Evolutionary conservation across 2,888 invertebrate species (phyloP), one percentile per base, ranked within the genome.

Genomic region (Orthosia gracilis): DNA sequence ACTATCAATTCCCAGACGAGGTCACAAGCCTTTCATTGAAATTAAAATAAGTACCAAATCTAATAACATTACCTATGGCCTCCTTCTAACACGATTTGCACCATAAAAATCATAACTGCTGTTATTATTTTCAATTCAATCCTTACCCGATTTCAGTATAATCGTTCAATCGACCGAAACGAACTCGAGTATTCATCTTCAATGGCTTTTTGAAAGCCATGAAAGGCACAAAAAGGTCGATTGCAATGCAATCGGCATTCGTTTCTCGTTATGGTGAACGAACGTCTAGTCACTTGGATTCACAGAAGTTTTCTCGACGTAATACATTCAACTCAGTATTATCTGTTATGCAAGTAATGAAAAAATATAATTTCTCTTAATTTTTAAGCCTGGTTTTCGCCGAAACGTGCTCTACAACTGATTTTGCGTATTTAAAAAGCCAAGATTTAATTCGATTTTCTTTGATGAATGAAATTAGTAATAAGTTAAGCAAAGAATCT

Each of bases 191-290:
- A 23, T 55, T n/a, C 57, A 52, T 64, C 15, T 52, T 71, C 66
- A 67, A 85, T 68, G 55, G 73, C 23, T 82, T 76, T 85, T 74
- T 64, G 63, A 82, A n/a, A 73, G 49, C 69, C 83, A 59, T 74
- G 72, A 73, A 76, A 73, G 63, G 12, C 52, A 66, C 73, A 82
- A 78, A 83, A 73, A 76, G 57, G 54, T 71, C 49, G 50, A 61
- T 70, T 70, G 55, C 55, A 54, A 65, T 77, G 54, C 63, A 77
- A 69, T 62, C 66, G 54, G 62, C 57, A 77, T 69, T 78, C 71
- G 62, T 55, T 69, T 69, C 66, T 63, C 26, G 47, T 67, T 40
- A 18, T 40, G 21, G 62, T 64, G 26, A 81, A 11, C 65, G 18
- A 55, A 67, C 59, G 65, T 72, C 57, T 65, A 54, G 62, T 66